Evolutionary conservation across 1,140 invertebrate species (phyloP), one percentile per base, ranked within the genome.

Genomic region (Eubasilissa regina): DNA sequence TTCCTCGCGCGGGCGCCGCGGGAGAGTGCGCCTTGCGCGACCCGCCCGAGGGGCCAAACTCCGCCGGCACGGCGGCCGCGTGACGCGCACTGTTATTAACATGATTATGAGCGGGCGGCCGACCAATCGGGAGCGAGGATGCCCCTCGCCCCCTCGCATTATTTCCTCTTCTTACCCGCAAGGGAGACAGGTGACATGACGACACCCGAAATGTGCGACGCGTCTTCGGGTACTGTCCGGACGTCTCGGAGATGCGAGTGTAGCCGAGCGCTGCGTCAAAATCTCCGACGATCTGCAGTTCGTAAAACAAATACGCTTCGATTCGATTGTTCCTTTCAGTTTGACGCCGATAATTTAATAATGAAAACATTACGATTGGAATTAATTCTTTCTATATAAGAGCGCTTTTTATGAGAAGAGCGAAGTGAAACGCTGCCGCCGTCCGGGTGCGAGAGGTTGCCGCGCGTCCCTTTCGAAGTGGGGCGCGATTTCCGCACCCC

Each of bases 51-150:
- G 77, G 68, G 53, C 15, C 15, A 44, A 10, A 74, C 43, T 60
- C 51, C 45, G 55, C 47, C 51, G 77, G 55, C 72, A 15, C 44
- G 45, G 11, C 17, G 44, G 60, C 45, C 78, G 48, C 60, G 17
- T 35, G 75, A 35, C 51, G 73, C 51, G 73, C 78, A 55, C 68
- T 53, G 68, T 78, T 78, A 78, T 78, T 78, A 78, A 78, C 77
- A 78, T 62, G 77, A 78, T 78, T 73, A 78, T 73, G 75, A 77
- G 60, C 47, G 45, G 17, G 8, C 55, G 44, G 55, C 15, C 53
- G 53, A 35, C 53, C 77, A 68, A 73, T 55, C 44, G 44, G 51
- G 77, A 51, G 55, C 66, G 19, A 19, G 56, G 15, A 13, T 15
- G 11, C 12, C 48, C 43, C 64, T 43, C 68, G n/a, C n/a, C 66